Evolutionary conservation across 2,113 vertebrate genomes (phyloP).

Genomic region (Aldabrachelys gigantea): DNA sequence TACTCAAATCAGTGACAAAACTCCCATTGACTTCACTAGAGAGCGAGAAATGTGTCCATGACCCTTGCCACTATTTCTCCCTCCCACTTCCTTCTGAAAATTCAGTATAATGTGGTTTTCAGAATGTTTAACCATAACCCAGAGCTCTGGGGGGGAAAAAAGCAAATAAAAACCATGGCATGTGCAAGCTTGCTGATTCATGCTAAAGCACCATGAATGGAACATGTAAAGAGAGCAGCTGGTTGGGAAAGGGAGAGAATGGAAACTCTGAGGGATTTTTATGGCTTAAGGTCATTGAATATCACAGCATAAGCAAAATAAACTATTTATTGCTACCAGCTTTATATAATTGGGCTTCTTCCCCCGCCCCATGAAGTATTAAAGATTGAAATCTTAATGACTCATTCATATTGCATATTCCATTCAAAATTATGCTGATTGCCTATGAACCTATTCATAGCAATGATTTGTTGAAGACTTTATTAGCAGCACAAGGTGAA

Average conservation of each 20-base stretch:
- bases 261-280: constrained; percentile 47
- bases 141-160: constrained; percentile 35
- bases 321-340: constrained; percentile 44
- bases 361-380: constrained; percentile 41
- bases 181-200: constrained; percentile 65
- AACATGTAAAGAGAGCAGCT: constrained; percentile 67
- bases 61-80: constrained; percentile 1
- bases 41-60: not conserved
- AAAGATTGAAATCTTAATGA: constrained; percentile 5
- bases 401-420: not conserved
- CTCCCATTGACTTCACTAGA: not conserved
- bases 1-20: not conserved
- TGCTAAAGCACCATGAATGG: constrained; percentile 66
- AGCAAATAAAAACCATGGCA: constrained; percentile 62
- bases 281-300: constrained; percentile 49
- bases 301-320: constrained; percentile 49
- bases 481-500: constrained; percentile 10
- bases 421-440: constrained; percentile 28
- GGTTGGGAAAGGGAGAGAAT: constrained; percentile 44
- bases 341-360: not conserved
- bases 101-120: constrained; percentile 51
- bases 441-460: constrained; percentile 11
- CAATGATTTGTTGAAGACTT: constrained; percentile 40
- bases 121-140: constrained; percentile 43
- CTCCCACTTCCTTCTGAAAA: constrained; percentile 66